Evolutionary conservation across 1,140 invertebrate species (phyloP), one percentile per base, ranked within the genome.

Genomic region (Microplitis mediator): DNA sequence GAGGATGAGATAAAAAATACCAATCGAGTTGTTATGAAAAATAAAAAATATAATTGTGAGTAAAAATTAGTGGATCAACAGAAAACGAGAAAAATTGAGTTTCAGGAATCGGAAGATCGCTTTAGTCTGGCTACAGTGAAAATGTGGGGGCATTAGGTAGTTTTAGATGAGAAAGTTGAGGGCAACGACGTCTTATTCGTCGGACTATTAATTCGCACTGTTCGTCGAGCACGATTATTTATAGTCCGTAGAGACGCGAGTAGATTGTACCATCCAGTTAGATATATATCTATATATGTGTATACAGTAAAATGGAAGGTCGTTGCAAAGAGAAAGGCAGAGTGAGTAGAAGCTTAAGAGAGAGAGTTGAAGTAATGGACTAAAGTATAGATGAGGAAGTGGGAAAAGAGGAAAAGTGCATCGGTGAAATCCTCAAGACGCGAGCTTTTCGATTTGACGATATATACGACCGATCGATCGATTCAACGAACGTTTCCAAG

Each of bases 201-300:
- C 36, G 71, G 68, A 68, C 71, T 75, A 73, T 75, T 75, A 75
- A 75, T 75, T 75, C 67, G 68, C 51, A 58, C 74, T 71, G 71
- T 62, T 72, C 45, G 36, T 52, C 68, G 62, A 54, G 56, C 39
- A 34, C 68, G 63, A 73, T 75, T 69, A 75, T 73, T 75, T 75
- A 75, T 75, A 71, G 70, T 63, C 61, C 32, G 45, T 62, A 45
- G 36, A 66, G 69, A 36, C 35, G 39, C 34, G 23, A 54, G 54
- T 61, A 65, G 52, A 54, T 23, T 54, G 62, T n/a, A 50, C 36
- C 56, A 35, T 54, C 4, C 8, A 13, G 16, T 14, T 45, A 45
- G 6, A 45, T 45, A 11, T 45, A 45, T 9, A 45, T 45, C 2
- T 9, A 45, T 6, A 45, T 9, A 9, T 1, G 4, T 9, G 39